Conservation (phyloP, 2,888 invertebrate genomes). For the Drosophila quasianomalipes region DNA sequence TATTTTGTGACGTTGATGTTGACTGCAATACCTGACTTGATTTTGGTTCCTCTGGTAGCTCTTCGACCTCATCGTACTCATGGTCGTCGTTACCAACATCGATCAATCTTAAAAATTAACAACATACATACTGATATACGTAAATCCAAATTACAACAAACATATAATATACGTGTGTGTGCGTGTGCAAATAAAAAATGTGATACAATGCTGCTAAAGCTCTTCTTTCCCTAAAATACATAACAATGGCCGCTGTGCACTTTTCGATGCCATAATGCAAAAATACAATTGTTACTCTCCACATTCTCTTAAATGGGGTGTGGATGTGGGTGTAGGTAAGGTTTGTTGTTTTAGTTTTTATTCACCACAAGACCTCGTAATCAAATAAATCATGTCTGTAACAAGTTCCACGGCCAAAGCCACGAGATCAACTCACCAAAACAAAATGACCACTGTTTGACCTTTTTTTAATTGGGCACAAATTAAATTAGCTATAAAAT, state of each 20-base stretch:
- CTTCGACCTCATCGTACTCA: slow-evolving; percentile 84
- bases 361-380: slow-evolving; percentile 39
- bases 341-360: slow-evolving; percentile 17
- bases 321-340: slow-evolving; percentile 23
- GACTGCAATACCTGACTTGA: slow-evolving; percentile 51
- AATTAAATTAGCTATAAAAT: slow-evolving; percentile 80
- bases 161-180: background rate
- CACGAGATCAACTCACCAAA: slow-evolving; percentile 50
- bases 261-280: background rate
- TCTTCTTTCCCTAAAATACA: slow-evolving; percentile 13
- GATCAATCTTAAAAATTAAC: slow-evolving; percentile 76
- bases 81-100: slow-evolving; percentile 83
- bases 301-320: slow-evolving; percentile 5
- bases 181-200: background rate
- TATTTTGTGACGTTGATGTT: slow-evolving; percentile 52
- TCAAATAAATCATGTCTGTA: slow-evolving; percentile 57
- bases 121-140: background rate
- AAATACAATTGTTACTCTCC: slow-evolving; percentile 19
- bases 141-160: background rate
- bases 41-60: slow-evolving; percentile 79
- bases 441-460: slow-evolving; percentile 71
- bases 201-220: slow-evolving; percentile 3
- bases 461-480: slow-evolving; percentile 81
- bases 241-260: slow-evolving; percentile 14
- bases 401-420: slow-evolving; percentile 70